Evolutionary conservation across 1,140 invertebrate genomes (phyloP).

Genomic region (Papilio dardanus): DNA sequence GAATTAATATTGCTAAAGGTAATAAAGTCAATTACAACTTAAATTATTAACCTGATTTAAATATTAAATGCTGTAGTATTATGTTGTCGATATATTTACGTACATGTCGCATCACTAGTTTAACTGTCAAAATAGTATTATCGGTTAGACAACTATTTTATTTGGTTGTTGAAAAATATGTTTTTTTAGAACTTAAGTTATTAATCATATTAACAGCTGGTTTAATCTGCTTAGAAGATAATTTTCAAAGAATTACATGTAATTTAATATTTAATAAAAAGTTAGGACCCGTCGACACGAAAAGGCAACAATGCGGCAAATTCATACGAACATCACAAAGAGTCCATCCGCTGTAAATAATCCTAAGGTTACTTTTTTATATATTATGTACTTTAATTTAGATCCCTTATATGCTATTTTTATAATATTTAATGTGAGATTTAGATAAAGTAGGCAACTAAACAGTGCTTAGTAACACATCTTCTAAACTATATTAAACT

Average conservation of each 20-base stretch:
- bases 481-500: too few relatives aligned
- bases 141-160: too few relatives aligned
- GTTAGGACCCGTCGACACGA: neutral
- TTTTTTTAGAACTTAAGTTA: too few relatives aligned
- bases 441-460: too few relatives aligned
- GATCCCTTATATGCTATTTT: too few relatives aligned
- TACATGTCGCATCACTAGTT: neutral
- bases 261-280: slow-evolving; percentile 14
- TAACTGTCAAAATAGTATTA: neutral
- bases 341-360: slow-evolving; percentile 7
- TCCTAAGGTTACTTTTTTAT: too few relatives aligned
- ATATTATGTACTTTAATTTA: too few relatives aligned
- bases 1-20: neutral
- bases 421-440: too few relatives aligned
- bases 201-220: neutral
- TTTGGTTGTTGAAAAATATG: too few relatives aligned
- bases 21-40: neutral
- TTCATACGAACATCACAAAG: slow-evolving; percentile 22
- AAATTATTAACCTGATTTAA: slow-evolving; percentile 4
- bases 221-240: neutral
- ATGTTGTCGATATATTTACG: slow-evolving; percentile 5
- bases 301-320: slow-evolving; percentile 27
- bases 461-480: too few relatives aligned
- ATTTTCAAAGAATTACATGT: neutral
- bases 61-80: neutral